phyloP scores from a whole-genome alignment of 2,888 invertebrate species.

The Metalampra italica region DNA sequence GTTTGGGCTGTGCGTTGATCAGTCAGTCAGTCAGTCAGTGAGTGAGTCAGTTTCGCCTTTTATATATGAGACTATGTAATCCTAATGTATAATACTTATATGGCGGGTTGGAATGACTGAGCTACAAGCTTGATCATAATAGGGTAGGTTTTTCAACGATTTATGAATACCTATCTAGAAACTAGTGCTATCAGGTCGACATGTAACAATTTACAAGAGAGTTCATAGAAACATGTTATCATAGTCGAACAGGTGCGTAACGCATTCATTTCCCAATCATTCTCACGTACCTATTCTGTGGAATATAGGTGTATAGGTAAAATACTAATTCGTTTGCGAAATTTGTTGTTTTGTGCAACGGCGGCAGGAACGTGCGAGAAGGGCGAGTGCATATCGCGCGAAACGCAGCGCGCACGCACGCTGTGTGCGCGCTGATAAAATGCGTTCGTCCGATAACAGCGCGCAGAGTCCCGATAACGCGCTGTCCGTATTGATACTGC shows the following conservation, averaged over 20 bases:
- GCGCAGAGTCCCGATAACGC: conserved; percentile 52
- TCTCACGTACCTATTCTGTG: conserved; percentile 65
- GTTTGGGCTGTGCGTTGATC: too few relatives aligned
- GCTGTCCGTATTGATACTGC: conserved; percentile 40
- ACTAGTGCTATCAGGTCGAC: not conserved
- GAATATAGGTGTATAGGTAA: conserved; percentile 13
- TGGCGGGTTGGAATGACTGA: too few relatives aligned
- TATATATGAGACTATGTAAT: too few relatives aligned
- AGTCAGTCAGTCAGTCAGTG: too few relatives aligned
- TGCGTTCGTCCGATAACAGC: conserved; percentile 59
- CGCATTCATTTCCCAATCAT: conserved; percentile 62
- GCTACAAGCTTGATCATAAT: too few relatives aligned
- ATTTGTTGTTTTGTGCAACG: conserved; percentile 58
- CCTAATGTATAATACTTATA: too few relatives aligned
- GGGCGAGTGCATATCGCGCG: conserved; percentile 53
- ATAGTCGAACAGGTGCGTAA: conserved; percentile 54
- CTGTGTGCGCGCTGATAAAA: conserved; percentile 60
- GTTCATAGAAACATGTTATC: not conserved
- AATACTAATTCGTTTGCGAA: conserved; percentile 57
- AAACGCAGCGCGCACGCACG: conserved; percentile 62
- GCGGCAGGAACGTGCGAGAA: conserved; percentile 46
- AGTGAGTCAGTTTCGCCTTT: too few relatives aligned
- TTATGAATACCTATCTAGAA: too few relatives aligned
- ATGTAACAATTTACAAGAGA: not conserved
- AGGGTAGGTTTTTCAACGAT: too few relatives aligned